A percentile compares a stretch with the other conserved stretches of the same genome.
These are phyloP conservation scores for Hypercompe scribonia DNA, from an alignment of 2,888 invertebrate species.

Conservation along the genomic window DNA sequence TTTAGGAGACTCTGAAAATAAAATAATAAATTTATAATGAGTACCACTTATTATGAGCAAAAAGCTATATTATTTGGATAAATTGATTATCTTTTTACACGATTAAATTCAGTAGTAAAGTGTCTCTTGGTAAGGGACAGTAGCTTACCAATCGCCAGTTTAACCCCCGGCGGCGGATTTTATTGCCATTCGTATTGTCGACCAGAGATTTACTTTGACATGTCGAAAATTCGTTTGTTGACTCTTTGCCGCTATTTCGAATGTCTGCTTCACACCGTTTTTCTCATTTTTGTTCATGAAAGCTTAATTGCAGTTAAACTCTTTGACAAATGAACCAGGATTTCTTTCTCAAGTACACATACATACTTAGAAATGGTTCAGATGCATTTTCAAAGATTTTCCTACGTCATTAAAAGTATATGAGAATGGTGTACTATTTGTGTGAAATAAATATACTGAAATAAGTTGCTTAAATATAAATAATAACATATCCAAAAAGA, in stretches of 20 bases:
- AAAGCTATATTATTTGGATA: no score
- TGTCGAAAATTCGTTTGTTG: conserved; percentile 82
- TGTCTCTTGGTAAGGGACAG: conserved; percentile 63
- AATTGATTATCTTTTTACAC: no score
- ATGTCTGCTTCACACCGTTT: conserved; percentile 62
- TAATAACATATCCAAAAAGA: no score
- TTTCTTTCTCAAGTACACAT: not conserved
- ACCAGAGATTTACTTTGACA: conserved; percentile 84
- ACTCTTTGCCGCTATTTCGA: conserved; percentile 70
- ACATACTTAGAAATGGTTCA: not conserved
- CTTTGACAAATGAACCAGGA: conserved; percentile 30
- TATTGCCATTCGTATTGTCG: conserved; percentile 85
- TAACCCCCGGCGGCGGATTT: conserved; percentile 77
- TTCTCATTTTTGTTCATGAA: conserved; percentile 54
- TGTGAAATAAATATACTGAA: no score
- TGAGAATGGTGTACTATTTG: no score
- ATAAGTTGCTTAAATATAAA: no score
- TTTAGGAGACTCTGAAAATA: no score
- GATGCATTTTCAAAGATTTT: not conserved
- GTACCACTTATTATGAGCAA: no score
- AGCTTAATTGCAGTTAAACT: conserved; percentile 57
- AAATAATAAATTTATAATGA: no score
- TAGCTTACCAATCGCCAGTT: conserved; percentile 76
- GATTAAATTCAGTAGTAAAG: conserved; percentile 2
- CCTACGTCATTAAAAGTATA: no score